phyloP scores from a whole-genome alignment of 2,113 vertebrate genomes.

The Triplophysa siluroides region DNA sequence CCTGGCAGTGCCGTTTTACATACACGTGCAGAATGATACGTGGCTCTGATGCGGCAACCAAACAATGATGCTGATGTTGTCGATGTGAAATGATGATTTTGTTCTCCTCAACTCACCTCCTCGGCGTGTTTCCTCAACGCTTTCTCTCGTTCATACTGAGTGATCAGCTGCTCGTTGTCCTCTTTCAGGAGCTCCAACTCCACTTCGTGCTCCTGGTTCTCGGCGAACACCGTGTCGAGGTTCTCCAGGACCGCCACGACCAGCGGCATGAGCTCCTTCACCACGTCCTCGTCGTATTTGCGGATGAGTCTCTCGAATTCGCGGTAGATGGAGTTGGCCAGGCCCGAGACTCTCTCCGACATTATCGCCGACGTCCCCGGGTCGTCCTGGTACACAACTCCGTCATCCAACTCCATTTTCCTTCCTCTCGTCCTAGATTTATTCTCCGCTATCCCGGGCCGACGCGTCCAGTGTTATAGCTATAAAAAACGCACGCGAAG shows the following conservation, averaged over 20 bases:
- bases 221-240: slow-evolving; percentile 92
- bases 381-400: slow-evolving; percentile 95
- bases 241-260: slow-evolving; percentile 96
- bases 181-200: slow-evolving; percentile 91
- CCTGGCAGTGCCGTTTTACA: not conserved
- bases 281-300: slow-evolving; percentile 96
- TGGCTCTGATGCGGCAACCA: slow-evolving; percentile 26
- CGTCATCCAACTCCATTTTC: slow-evolving; percentile 84
- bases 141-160: slow-evolving; percentile 93
- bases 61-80: slow-evolving; percentile 31
- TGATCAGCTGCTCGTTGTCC: slow-evolving; percentile 95
- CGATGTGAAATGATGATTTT: not conserved
- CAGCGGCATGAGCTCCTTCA: slow-evolving; percentile 96
- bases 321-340: slow-evolving; percentile 95
- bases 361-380: slow-evolving; percentile 92
- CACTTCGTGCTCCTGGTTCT: slow-evolving; percentile 97
- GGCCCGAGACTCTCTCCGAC: slow-evolving; percentile 96
- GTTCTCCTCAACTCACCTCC: slow-evolving; percentile 74
- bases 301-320: slow-evolving; percentile 95
- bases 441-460: slow-evolving; percentile 15
- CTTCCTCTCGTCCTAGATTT: slow-evolving; percentile 46
- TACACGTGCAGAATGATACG: slow-evolving; percentile 11
- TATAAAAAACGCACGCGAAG: not conserved
- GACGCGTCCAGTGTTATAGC: not conserved
- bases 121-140: slow-evolving; percentile 88